phyloP scores from a whole-genome alignment of 1,140 invertebrate species.

The Drosophila willistoni region DNA sequence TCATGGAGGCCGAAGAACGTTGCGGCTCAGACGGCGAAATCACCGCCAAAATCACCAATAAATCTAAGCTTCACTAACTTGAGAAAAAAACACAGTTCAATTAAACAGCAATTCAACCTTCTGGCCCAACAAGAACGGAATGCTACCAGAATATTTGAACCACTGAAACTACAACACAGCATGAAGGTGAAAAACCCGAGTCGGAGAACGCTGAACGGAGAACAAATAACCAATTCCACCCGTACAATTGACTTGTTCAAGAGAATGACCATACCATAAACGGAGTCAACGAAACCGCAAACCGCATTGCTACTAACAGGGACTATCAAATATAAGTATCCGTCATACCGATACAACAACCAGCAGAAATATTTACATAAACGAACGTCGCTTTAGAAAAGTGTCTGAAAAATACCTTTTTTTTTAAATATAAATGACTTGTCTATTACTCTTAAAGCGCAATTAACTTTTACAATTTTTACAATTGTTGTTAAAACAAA shows the following conservation, averaged over 20 bases:
- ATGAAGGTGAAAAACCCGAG: constrained; percentile 39
- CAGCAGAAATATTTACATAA: constrained; percentile 34
- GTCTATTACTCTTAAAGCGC: too few relatives aligned
- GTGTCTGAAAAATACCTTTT: not conserved
- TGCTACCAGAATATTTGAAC: constrained; percentile 52
- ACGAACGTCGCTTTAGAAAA: constrained; percentile 26
- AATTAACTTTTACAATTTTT: too few relatives aligned
- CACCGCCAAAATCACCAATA: too few relatives aligned
- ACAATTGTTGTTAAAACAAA: too few relatives aligned
- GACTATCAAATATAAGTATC: constrained; percentile 48
- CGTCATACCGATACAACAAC: constrained; percentile 45
- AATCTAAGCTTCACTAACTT: constrained; percentile 53
- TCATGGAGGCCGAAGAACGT: constrained; percentile 94
- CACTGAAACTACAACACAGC: constrained; percentile 38
- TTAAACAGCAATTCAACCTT: constrained; percentile 50
- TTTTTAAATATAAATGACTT: too few relatives aligned
- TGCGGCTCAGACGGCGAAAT: constrained; percentile 82
- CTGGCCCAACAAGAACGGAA: constrained; percentile 64
- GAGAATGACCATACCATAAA: constrained; percentile 68
- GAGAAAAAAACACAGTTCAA: constrained; percentile 52
- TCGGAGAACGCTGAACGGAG: constrained; percentile 40
- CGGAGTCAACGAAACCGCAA: constrained; percentile 63
- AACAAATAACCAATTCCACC: constrained; percentile 38
- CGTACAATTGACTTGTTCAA: too few relatives aligned
- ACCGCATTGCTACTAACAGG: constrained; percentile 53